Evolutionary conservation across 2,888 invertebrate species (phyloP), one percentile per base, ranked within the genome.

Genomic region (Hirtodrosophila histrioides): DNA sequence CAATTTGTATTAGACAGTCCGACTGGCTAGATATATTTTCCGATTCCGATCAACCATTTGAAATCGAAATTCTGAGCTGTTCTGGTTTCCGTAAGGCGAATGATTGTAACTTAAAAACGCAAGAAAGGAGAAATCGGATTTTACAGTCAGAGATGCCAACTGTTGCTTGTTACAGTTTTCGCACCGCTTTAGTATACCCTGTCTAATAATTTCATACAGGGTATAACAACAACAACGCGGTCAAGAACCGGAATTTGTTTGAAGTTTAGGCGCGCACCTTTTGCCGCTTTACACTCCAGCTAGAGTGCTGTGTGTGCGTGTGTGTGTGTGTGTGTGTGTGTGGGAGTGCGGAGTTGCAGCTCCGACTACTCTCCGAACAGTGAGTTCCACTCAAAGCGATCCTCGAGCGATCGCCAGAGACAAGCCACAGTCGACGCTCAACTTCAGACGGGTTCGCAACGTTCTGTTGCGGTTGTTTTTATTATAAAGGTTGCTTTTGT

Each of bases 191-290:
- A 31, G 7, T 9, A 31, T 31, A 31, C 31, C 7, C 7, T 8
- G 4, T 31, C 0, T 31, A 27, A 6, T 6, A 27, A 27, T 27
- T 27, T 27, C 4, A 27, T 31, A 9, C 24, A 55, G 27, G 35
- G 8, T n/a, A 36, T 4, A 66, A 45, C 40, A 56, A 37, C 35
- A 62, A 49, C 35, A 65, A 69, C 31, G 44, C 67, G 69, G 63
- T 53, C 50, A 64, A 80, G 86, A 82, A 82, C 82, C 82, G 86
- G 82, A 85, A 86, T 82, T 66, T 65, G 79, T 82, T 82, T 82
- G 82, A 82, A 81, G 87, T 87, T 75, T 39, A 72, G 56, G 58
- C 69, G 55, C 48, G 61, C 75, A 80, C 72, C 81, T 70, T 77
- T 77, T 62, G 44, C 61, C 67, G 40, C 60, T 36, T 56, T 45